Conservation (phyloP, 1,140 invertebrate species). For the Lasaia peninsularis region DNA sequence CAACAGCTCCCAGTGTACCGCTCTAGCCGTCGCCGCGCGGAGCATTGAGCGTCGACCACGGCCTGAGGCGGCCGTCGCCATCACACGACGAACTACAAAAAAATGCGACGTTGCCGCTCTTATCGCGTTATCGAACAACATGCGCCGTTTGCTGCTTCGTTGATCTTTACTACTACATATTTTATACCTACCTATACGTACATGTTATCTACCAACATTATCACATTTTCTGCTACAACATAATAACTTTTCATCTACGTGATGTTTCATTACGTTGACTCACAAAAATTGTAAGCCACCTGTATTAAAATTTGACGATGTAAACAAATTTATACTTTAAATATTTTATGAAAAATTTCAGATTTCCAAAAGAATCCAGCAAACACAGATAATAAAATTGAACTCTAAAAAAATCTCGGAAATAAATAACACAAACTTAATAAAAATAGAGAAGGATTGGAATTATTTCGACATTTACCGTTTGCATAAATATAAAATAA, state of each 20-base stretch:
- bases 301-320: too few species aligned
- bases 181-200: slow-evolving; percentile 22
- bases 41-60: slow-evolving; percentile 31
- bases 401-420: too few species aligned
- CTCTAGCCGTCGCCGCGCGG: slow-evolving; percentile 20
- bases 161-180: slow-evolving; percentile 42
- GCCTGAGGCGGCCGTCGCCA: slow-evolving; percentile 43
- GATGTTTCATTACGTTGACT: too few species aligned
- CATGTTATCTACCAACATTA: background rate
- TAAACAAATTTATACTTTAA: too few species aligned
- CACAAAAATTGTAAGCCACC: too few species aligned
- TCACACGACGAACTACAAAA: slow-evolving; percentile 50
- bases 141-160: slow-evolving; percentile 52
- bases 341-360: too few species aligned
- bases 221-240: background rate
- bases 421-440: too few species aligned
- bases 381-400: too few species aligned
- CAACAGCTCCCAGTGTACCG: background rate
- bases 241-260: background rate
- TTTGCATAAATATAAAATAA: too few species aligned
- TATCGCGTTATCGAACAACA: slow-evolving; percentile 46
- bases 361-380: too few species aligned
- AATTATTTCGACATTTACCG: too few species aligned
- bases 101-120: slow-evolving; percentile 61
- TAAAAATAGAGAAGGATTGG: too few species aligned